Percentiles rank a stretch among this genome's conserved stretches.
phyloP scores from a whole-genome alignment of 2,888 invertebrate genomes.

The Sinotaia quadrata region DNA sequence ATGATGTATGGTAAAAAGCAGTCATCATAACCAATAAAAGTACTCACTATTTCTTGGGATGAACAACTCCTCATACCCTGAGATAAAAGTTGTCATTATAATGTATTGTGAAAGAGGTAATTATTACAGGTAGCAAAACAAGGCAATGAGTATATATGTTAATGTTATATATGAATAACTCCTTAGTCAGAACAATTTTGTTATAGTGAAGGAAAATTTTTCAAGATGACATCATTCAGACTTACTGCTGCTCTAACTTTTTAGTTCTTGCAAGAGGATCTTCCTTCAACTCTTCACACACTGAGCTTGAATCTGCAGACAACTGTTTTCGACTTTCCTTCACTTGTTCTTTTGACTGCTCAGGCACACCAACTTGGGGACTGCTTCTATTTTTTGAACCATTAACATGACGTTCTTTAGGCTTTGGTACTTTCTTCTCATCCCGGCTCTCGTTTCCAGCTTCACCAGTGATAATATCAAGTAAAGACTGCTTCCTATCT shows the following conservation, averaged over 20 bases:
- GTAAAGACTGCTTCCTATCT: slow-evolving; percentile 31
- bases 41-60: too few species aligned
- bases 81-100: too few species aligned
- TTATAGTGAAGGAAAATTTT: too few species aligned
- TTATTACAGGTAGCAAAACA: too few species aligned
- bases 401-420: background rate
- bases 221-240: too few species aligned
- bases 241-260: background rate
- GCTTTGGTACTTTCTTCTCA: background rate
- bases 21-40: too few species aligned
- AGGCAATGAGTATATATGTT: too few species aligned
- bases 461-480: slow-evolving; percentile 34
- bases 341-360: slow-evolving; percentile 35
- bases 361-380: slow-evolving; percentile 1
- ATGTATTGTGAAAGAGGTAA: too few species aligned
- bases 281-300: slow-evolving; percentile 57
- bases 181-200: too few species aligned
- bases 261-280: slow-evolving; percentile 43
- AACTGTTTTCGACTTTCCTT: slow-evolving; percentile 31
- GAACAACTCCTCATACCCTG: too few species aligned
- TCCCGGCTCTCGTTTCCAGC: slow-evolving; percentile 25
- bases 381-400: background rate
- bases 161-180: too few species aligned
- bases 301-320: slow-evolving; percentile 57
- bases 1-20: too few species aligned